Evolutionary conservation across 1,140 invertebrate genomes (phyloP).

Genomic region (Orchestia grillus): DNA sequence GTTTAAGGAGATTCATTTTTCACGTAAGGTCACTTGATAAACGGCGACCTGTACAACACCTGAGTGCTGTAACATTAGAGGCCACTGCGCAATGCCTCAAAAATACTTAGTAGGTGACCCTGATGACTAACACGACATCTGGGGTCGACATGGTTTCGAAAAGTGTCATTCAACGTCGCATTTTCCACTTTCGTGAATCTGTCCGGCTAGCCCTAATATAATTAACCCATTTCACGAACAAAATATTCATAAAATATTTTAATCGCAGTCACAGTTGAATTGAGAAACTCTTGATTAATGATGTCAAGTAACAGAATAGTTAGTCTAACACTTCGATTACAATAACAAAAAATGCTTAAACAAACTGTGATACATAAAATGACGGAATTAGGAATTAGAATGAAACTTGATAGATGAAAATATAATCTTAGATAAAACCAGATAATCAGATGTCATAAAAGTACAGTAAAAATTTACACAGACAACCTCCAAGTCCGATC

Average conservation of each 20-base stretch:
- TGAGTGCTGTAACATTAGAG: too few species aligned
- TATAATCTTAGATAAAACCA: neutral
- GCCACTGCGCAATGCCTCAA: too few species aligned
- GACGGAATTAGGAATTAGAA: neutral
- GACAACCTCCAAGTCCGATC: neutral
- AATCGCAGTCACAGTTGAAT: neutral
- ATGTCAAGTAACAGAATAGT: neutral
- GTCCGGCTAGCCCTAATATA: neutral
- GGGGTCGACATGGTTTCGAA: neutral
- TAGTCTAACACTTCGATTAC: neutral
- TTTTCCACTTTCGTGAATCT: neutral
- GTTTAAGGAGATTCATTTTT: too few species aligned
- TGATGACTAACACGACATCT: neutral
- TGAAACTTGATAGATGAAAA: neutral
- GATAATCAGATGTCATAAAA: neutral
- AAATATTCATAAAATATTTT: neutral
- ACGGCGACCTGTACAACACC: too few species aligned
- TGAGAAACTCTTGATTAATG: neutral
- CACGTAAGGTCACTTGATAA: too few species aligned
- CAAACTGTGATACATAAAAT: neutral
- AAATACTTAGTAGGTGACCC: too few species aligned
- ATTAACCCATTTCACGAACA: neutral
- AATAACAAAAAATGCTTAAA: neutral
- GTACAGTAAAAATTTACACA: neutral
- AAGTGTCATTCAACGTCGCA: neutral